phyloP scores from a whole-genome alignment of 2,113 vertebrate species.

The Bubo bubo region DNA sequence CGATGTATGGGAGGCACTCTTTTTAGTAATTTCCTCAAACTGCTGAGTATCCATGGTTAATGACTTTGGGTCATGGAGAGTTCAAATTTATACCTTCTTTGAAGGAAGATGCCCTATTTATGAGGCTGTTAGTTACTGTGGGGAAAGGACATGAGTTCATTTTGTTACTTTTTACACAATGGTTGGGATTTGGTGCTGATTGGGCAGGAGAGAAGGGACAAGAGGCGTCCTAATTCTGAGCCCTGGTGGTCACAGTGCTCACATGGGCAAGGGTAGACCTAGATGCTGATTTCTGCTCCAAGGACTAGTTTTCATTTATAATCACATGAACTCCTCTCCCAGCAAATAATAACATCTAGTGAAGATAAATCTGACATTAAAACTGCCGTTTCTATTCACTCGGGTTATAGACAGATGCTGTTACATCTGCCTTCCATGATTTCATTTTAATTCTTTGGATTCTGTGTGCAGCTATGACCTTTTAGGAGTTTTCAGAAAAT shows the following conservation, averaged over 20 bases:
- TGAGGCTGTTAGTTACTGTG: neutral
- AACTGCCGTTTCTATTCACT: neutral
- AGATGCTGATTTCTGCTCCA: neutral
- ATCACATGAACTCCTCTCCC: neutral
- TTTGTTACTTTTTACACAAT: neutral
- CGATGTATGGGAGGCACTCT: neutral
- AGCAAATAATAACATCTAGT: neutral
- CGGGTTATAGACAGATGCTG: neutral
- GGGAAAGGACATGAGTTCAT: neutral
- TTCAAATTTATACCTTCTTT: neutral
- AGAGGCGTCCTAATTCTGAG: neutral
- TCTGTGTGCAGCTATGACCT: neutral
- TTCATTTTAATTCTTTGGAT: neutral
- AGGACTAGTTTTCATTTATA: neutral
- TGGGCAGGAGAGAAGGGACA: neutral
- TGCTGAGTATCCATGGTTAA: neutral
- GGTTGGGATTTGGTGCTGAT: neutral
- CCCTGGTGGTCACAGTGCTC: rapidly evolving
- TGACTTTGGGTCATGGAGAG: neutral
- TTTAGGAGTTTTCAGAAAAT: neutral
- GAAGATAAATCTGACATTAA: neutral
- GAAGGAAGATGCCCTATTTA: neutral
- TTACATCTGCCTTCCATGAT: neutral
- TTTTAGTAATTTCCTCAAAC: neutral
- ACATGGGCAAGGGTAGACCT: neutral